These are phyloP conservation scores for Platysteira castanea DNA, from an alignment of 2,113 vertebrate species.

Conservation along the genomic window DNA sequence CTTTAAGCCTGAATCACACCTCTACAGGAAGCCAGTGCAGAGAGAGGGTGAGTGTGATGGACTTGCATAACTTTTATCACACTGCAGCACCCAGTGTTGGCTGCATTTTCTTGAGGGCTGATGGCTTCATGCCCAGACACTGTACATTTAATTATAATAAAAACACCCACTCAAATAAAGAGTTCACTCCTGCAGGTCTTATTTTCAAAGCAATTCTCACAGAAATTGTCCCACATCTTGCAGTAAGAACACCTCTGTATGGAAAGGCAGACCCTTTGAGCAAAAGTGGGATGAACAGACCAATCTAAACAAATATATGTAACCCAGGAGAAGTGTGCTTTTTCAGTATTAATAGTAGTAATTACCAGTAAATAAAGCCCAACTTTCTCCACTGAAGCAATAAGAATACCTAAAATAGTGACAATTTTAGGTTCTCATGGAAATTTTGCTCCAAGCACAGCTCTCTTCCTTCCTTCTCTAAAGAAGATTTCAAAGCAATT, in stretches of 20 bases:
- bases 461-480: conserved; percentile 21
- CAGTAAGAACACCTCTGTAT: background rate
- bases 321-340: background rate
- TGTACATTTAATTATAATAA: conserved; percentile 26
- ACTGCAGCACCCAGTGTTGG: background rate
- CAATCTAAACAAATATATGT: background rate
- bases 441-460: conserved; percentile 1
- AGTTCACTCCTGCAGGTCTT: background rate
- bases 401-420: conserved; percentile 19
- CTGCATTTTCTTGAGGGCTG: conserved; percentile 10
- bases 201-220: background rate
- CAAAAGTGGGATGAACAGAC: background rate
- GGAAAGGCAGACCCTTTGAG: background rate
- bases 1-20: background rate
- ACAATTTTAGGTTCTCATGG: background rate
- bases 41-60: background rate
- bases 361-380: background rate
- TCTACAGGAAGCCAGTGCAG: background rate
- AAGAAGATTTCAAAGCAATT: background rate
- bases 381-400: background rate
- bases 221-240: background rate
- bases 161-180: conserved; percentile 18
- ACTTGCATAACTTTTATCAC: background rate
- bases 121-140: conserved; percentile 38
- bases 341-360: background rate